Evolutionary conservation across 2,113 vertebrate genomes (phyloP), one percentile per base, ranked within the genome.

Genomic region (Gallinago undulata): DNA sequence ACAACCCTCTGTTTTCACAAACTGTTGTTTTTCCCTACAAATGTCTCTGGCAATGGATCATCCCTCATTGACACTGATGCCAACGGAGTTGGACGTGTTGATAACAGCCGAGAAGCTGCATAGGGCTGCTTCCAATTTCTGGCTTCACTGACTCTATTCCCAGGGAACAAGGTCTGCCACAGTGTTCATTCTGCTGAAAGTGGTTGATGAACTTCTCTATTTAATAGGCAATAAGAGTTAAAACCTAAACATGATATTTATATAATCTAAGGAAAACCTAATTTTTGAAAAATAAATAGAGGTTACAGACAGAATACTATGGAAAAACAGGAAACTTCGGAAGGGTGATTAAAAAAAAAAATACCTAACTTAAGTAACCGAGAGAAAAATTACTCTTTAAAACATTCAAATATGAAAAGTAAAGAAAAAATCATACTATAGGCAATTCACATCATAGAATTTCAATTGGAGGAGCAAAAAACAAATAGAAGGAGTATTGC

Each of bases 221-320:
- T 96, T 91, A 95, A 82, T 33, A 24, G 75, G 63, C 78, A 96
- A 70, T 77, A 87, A 63, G 55, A 90, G 73, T 90, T 70, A 72
- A 89, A 90, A 95, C 33, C 28, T 85, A 85, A 94, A 63, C 84
- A 94, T 56, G 51, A 78, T 53, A 92, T 84, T 50, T 79, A 31
- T 1, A 10, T 13, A 64, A 67, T 11, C 35, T 21, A 69, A 37
- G 13, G 24, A 67, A 91, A 77, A 35, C 2, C 7, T 31, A n/a
- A 21, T 70, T 77, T 89, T 30, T 5, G 35, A 25, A 86, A 56
- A 83, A 47, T 31, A 89, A 55, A 16, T 23, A 28, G 0, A 10
- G 6, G 14, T 37, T 87, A 91, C 91, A 53, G 19, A 82, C 57
- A 35, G 16, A 63, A 73, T 24, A 43, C 14, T 59, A 5, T 2